Percentiles rank a stretch among this genome's conserved stretches.
Conservation (phyloP, 2,797 vertebrate species). For the Ispidina picta region DNA sequence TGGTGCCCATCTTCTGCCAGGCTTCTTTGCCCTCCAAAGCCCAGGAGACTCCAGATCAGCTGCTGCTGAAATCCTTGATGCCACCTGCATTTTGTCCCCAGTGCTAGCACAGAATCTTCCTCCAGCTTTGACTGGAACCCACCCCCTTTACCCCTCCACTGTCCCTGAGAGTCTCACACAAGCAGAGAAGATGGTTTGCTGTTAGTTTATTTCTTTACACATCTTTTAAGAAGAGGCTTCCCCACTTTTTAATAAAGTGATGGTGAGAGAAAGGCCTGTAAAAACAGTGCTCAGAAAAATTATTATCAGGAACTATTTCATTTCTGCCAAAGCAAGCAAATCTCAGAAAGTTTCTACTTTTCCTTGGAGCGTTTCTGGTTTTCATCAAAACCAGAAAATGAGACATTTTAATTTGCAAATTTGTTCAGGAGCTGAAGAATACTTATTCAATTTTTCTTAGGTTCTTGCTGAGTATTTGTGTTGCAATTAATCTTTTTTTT, state of each 20-base stretch:
- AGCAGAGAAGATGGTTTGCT: not conserved
- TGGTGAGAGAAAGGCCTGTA: not conserved
- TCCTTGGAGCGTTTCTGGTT: constrained; percentile 22
- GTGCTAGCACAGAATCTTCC: not conserved
- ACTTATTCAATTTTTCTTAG: constrained; percentile 27
- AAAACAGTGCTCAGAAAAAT: not conserved
- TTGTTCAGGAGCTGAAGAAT: not conserved
- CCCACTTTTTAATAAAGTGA: constrained; percentile 7
- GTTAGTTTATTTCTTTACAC: not conserved
- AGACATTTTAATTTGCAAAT: constrained; percentile 43
- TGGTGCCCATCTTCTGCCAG: not conserved
- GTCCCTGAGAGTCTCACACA: not conserved
- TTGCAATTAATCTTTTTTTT: not conserved
- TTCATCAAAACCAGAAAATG: constrained; percentile 56
- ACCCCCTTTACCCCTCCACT: not conserved
- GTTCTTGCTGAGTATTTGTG: not conserved
- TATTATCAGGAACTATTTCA: not conserved
- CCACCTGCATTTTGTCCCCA: not conserved
- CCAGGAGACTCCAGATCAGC: not conserved
- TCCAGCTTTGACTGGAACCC: not conserved
- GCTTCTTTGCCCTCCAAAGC: not conserved
- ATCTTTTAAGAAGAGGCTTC: not conserved
- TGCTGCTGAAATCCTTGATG: not conserved
- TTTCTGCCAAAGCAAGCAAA: constrained; percentile 40
- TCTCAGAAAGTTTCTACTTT: constrained; percentile 2